Evolutionary conservation across 2,113 vertebrate genomes (phyloP), one percentile per base, ranked within the genome.

Genomic region (Sciurus niger): DNA sequence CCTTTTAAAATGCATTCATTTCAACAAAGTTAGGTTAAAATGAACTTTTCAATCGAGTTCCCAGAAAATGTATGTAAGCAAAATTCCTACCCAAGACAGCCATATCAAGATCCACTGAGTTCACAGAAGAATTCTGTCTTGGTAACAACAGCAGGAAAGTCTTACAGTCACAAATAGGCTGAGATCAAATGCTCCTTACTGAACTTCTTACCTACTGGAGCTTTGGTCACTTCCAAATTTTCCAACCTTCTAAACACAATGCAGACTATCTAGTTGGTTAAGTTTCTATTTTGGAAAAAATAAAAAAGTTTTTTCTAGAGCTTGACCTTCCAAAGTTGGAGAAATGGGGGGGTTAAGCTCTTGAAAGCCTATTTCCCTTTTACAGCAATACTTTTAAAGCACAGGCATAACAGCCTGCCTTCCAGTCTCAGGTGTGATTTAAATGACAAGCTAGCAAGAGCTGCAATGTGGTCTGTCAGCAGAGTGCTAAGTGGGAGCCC

Each of bases 21-120:
- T 78, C 63, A 34, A 34, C 28, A 91, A 93, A 93, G 16, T 6
- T 65, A 13, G 20, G 76, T 65, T 90, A 84, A 89, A 89, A 76
- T 74, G 46, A 89, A 85, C 51, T 86, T 32, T 46, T 65, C 8
- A 11, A 83, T 1, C 2, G 73, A 92, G 10, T 65, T 24, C 43
- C 51, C 48, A 46, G 60, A 90, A 91, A 74, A 51, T 4, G 2
- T 40, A 80, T 55, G 32, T 76, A 63, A 46, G 53, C 28, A 32
- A 63, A 72, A 79, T 60, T 82, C 46, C 63, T 70, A 46, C 0
- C 60, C 58, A 65, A 88, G 72, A 94, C 92, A 92, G 78, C 8
- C 18, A 24, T 0, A 3, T 2, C 22, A 83, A 46, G 34, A 76
- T 3, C 30, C 82, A 20, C 2, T 10, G 25, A 34, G 28, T 32